A percentile compares a stretch with the other conserved stretches of the same genome.
Conservation (phyloP, 2,888 invertebrate species). For the Idaea aversata region DNA sequence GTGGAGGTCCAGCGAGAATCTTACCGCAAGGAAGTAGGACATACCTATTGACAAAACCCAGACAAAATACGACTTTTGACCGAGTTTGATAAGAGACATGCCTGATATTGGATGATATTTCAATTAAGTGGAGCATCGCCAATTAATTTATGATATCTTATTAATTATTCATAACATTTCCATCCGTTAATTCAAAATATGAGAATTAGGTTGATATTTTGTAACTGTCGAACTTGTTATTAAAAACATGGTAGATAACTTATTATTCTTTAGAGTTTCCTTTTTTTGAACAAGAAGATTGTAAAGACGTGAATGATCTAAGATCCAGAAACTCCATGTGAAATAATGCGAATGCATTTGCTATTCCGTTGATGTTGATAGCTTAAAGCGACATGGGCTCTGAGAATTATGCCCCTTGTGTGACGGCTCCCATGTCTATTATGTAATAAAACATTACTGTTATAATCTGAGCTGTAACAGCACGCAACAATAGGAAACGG, state of each 20-base stretch:
- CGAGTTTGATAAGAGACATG: background rate
- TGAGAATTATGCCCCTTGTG: conserved; percentile 62
- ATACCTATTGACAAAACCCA: background rate
- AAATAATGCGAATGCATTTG: conserved; percentile 22
- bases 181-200: background rate
- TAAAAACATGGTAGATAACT: background rate
- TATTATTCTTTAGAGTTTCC: background rate
- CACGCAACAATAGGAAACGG: conserved; percentile 63
- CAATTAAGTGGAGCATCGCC: background rate
- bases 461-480: conserved; percentile 42
- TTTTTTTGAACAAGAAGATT: background rate
- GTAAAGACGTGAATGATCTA: background rate
- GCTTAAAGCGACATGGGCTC: conserved; percentile 26
- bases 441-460: conserved; percentile 67
- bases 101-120: background rate
- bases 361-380: conserved; percentile 52
- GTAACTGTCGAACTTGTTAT: too few relatives aligned
- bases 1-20: background rate
- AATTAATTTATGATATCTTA: background rate
- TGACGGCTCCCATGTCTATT: conserved; percentile 66
- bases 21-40: background rate
- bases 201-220: background rate
- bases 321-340: conserved; percentile 46
- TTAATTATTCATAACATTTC: background rate
- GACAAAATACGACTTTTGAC: background rate